Evolutionary conservation across 2,888 invertebrate genomes (phyloP), one percentile per base, ranked within the genome.

Genomic region (Harpalus rubripes): DNA sequence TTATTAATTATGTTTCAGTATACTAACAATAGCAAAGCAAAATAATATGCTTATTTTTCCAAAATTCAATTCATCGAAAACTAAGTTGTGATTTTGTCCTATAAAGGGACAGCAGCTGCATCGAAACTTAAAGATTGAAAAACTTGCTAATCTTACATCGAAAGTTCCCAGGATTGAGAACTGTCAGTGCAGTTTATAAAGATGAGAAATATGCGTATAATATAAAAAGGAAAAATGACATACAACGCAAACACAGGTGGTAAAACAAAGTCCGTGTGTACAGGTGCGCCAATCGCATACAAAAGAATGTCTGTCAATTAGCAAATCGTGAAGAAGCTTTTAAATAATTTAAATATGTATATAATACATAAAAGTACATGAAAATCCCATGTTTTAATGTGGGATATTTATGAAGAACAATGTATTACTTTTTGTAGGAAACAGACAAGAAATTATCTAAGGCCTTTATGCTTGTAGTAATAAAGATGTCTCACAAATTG

Each of bases 251-350:
- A 84, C 84, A 84, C 84, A 84, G 84, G 84, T 84, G 84, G 68
- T 61, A 84, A 84, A 84, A 84, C 84, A 84, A 78, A 52, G 78
- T 78, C 44, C 32, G 84, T 84, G 78, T 84, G 78, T 39, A 84
- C 84, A 84, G 84, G 84, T 84, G 84, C 39, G 74, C 61, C 76
- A 76, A 63, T 81, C 81, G 15, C 39, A 22, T 12, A 26, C 56
- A 26, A 12, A 15, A 41, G 61, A 61, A 26, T 12, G 61, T 32
- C 81, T 12, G 61, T 32, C 81, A 81, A 80, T 80, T 81, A 81
- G 63, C 65, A 81, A 61, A 65, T 44, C 81, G 52, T 22, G 65
- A 78, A 52, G 44, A 52, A 52, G 44, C 44, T 52, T 52, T 32
- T 8, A 12, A 12, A 52, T 18, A 15, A 15, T 61, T 15, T 22